phyloP scores from a whole-genome alignment of 2,888 invertebrate genomes.

The Rhyacophila evoluta region DNA sequence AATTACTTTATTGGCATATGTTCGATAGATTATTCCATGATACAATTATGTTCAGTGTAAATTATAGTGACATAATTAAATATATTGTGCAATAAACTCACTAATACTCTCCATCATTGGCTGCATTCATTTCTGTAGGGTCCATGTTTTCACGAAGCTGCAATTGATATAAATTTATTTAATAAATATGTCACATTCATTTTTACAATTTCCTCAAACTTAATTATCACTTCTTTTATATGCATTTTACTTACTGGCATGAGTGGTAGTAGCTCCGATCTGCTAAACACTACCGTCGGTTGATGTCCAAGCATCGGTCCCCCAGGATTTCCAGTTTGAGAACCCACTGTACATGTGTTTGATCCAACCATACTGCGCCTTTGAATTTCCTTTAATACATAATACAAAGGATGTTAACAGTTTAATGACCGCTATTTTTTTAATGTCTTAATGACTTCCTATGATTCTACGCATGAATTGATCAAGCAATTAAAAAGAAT shows the following conservation, averaged over 20 bases:
- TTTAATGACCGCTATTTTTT: too few relatives aligned
- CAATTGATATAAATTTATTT: constrained; percentile 47
- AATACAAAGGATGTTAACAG: too few relatives aligned
- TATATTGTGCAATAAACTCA: constrained; percentile 4
- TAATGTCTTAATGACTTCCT: too few relatives aligned
- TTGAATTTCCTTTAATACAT: constrained; percentile 63
- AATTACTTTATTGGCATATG: too few relatives aligned
- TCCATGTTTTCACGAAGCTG: constrained; percentile 64
- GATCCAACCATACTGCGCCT: constrained; percentile 66
- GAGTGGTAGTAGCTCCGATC: constrained; percentile 41
- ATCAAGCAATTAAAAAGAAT: too few relatives aligned
- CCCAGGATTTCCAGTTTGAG: constrained; percentile 29
- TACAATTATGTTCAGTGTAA: too few relatives aligned
- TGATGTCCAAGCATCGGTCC: constrained; percentile 37
- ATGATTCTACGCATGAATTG: too few relatives aligned
- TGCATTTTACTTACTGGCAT: constrained; percentile 43
- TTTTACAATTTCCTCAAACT: too few relatives aligned
- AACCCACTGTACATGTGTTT: constrained; percentile 55
- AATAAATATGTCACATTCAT: too few relatives aligned
- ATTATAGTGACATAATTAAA: too few relatives aligned
- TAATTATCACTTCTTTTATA: too few relatives aligned
- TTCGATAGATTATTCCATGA: too few relatives aligned
- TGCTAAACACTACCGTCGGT: constrained; percentile 14
- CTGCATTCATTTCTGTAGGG: constrained; percentile 58
- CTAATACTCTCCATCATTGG: constrained; percentile 29